Evolutionary conservation across 2,113 vertebrate species (phyloP), one percentile per base, ranked within the genome.

Genomic region (Erinaceus europaeus): DNA sequence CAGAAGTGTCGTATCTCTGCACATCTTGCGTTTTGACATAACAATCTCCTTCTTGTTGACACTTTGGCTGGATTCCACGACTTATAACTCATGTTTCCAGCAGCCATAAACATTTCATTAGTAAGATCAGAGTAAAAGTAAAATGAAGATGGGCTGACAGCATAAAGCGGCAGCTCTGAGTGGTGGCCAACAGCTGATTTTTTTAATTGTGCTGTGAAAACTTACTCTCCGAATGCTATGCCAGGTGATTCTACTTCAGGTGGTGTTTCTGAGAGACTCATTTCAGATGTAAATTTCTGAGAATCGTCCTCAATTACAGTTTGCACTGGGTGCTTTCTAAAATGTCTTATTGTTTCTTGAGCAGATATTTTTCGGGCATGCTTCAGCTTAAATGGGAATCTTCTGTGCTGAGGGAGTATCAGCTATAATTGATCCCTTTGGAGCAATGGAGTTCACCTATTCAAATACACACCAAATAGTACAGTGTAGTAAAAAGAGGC

Each of bases 381-480:
- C 44, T 71, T 57, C 34, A 25, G 7, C 17, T 76, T 87, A 55
- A 53, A 50, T 68, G 57, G 68, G 18, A 53, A 42, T 52, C 20
- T 84, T n/a, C 29, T 84, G 29, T 69, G 1, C 11, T 46, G 59
- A 77, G 7, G 42, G 9, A 53, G 23, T 55, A 77, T 18, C 9
- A 15, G 11, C 6, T 68, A 57, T 62, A 81, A 34, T 27, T 77
- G 20, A 65, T 46, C 32, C 77, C 46, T 40, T 87, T 88, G 82
- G 53, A 59, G 29, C 14, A 79, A 61, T 25, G 68, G 73, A 55
- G 55, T 44, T 72, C 59, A 57, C 13, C 64, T 62, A 48, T 29
- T 20, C 7, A 68, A 67, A 79, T 86, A 76, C 12, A 76, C 87
- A 84, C 59, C 53, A 92, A 64, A 77, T 42, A 75, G 12, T 62